Evolutionary conservation across 2,113 vertebrate genomes (phyloP), one percentile per base, ranked within the genome.

Genomic region (Hiodon alosoides): DNA sequence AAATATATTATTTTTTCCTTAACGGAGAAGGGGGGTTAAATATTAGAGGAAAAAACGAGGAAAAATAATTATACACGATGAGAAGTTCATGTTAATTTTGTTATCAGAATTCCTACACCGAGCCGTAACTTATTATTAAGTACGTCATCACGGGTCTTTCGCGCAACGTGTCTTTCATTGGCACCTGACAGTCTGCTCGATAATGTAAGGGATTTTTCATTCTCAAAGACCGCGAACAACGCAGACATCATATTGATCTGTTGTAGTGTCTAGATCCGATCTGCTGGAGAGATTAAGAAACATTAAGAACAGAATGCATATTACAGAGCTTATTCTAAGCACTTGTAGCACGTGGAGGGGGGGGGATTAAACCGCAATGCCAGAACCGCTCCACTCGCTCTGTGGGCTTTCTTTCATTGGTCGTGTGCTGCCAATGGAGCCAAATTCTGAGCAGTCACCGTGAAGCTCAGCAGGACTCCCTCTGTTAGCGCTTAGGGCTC

Each of bases 341-440:
- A 60, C 16, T 74, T 76, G 62, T 11, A 8, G 55, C 55, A 6
- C 55, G 6, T 11, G 11, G 55, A 8, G 11, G 55, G 55, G 2
- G 2, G 55, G 6, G 55, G 11, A 57, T 8, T 57, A 11, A 8
- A 57, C 55, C 11, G 55, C 11, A 6, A 57, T 31, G 31, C 31
- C 31, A 31, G 31, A 57, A 57, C 55, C 55, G 11, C 55, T 11
- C 55, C 55, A 1, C 58, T 11, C 58, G 4, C 58, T 11, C 3
- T 59, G 58, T 14, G 9, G 14, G 58, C 31, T 64, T 82, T 88
- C 85, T 83, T 73, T 79, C 93, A 92, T 92, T 82, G 91, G 95
- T 95, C 94, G 92, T 95, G 96, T 93, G 95, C 93, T 93, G 85
- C 90, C 89, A 93, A 94, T 94, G 93, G 91, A 91, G 90, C 90